Conservation (phyloP, 2,797 vertebrate genomes). For the Lagorchestes hirsutus region DNA sequence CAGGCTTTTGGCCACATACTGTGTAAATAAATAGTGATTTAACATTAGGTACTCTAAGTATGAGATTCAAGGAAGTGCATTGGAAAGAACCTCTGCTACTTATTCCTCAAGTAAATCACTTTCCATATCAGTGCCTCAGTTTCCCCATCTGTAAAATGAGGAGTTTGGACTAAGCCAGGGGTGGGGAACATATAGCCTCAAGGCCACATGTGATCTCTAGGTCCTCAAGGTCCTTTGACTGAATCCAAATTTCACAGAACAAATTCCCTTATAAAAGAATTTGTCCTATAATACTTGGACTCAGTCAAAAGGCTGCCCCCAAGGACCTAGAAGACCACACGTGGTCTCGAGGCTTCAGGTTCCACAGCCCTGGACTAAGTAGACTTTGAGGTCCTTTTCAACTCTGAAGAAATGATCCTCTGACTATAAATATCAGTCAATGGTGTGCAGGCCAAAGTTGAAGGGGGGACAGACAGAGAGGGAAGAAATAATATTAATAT, state of each 20-base stretch:
- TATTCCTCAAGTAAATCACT: neutral
- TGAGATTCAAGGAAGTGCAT: neutral
- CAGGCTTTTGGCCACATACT: neutral
- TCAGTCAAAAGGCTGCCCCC: too few relatives aligned
- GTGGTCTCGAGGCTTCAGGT: too few relatives aligned
- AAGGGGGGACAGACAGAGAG: neutral
- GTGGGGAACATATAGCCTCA: too few relatives aligned
- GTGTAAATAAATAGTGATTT: neutral
- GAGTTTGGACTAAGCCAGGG: neutral
- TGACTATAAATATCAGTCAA: neutral
- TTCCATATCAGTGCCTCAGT: neutral
- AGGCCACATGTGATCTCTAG: too few relatives aligned
- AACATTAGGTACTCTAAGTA: neutral
- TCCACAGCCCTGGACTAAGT: neutral
- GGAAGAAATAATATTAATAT: neutral
- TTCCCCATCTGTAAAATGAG: neutral
- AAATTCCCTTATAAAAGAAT: too few relatives aligned
- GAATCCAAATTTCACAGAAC: too few relatives aligned
- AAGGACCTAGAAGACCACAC: too few relatives aligned
- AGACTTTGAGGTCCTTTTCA: neutral
- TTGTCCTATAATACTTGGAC: too few relatives aligned
- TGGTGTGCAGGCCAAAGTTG: neutral
- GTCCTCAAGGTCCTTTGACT: too few relatives aligned
- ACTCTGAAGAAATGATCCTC: neutral
- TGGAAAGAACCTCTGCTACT: neutral